Percentiles rank a stretch among this genome's conserved stretches.
Conservation (phyloP, 53 echinoderm and acorn worm species). For the Antedon mediterranea region DNA sequence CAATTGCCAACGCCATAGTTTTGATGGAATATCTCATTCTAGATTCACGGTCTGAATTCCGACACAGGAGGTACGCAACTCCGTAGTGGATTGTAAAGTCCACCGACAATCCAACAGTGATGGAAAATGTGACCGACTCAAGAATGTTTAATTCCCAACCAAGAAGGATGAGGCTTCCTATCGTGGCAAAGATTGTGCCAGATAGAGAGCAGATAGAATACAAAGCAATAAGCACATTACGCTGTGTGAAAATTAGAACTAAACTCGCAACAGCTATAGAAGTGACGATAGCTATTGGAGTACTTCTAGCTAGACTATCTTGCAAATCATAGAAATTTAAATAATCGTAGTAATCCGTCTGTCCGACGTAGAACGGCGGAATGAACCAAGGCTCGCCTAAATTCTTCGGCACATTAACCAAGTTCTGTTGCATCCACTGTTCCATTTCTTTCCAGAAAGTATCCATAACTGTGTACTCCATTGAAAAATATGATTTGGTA, state of each 20-base stretch:
- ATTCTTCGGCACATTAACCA: slow-evolving; percentile 27
- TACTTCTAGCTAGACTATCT: slow-evolving; percentile 22
- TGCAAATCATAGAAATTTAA: slow-evolving; percentile 26
- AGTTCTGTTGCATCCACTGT: slow-evolving; percentile 27
- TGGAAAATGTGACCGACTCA: slow-evolving; percentile 22
- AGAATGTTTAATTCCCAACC: slow-evolving; percentile 37
- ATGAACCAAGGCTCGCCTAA: slow-evolving; percentile 20
- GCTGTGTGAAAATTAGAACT: slow-evolving; percentile 15
- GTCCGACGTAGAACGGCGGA: neutral
- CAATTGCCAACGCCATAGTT: slow-evolving; percentile 20
- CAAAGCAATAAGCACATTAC: slow-evolving; percentile 20
- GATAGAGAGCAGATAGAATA: slow-evolving; percentile 27
- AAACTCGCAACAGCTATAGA: slow-evolving; percentile 17
- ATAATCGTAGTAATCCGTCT: neutral
- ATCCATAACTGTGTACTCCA: slow-evolving; percentile 9
- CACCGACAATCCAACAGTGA: slow-evolving; percentile 27
- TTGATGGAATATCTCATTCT: slow-evolving; percentile 7
- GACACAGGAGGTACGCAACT: slow-evolving; percentile 20
- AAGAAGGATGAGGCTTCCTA: slow-evolving; percentile 26
- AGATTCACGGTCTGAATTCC: neutral
- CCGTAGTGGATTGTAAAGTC: slow-evolving; percentile 38
- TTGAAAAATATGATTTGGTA: slow-evolving; percentile 2
- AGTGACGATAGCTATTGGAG: slow-evolving; percentile 9
- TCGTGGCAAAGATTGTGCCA: slow-evolving; percentile 25
- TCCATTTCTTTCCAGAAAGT: slow-evolving; percentile 20